Evolutionary conservation across 2,113 vertebrate genomes (phyloP), one percentile per base, ranked within the genome.

Genomic region (western clawed frog (Xenopus tropicalis)): DNA sequence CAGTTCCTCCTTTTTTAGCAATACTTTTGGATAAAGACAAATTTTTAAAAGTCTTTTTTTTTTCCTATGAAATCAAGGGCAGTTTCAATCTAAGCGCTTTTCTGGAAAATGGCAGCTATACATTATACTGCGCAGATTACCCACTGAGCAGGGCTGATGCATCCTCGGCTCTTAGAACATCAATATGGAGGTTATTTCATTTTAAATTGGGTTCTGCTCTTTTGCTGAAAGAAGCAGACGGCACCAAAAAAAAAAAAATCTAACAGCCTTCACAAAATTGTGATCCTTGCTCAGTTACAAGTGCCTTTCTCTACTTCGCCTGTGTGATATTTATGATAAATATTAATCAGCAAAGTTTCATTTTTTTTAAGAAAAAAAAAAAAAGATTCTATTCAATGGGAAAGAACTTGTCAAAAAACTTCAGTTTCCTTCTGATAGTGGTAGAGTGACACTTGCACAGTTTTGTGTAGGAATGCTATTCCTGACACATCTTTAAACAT

Each of bases 401-500:
- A 71, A 69, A 79, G 86, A 85, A 81, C 69, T 82, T 82, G 61
- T 74, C 56, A 80, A 87, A 84, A 37, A 87, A 86, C 79, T 88
- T 89, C 79, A 80, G 64, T 82, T 78, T 80, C 81, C 58, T 66
- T 89, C 83, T 85, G 83, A 78, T 89, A 83, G 19, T 83, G 84
- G 83, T 81, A 78, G 70, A 79, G 78, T 75, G 58, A 75, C 81
- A 77, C 83, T 85, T 87, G 83, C 81, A 81, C 66, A 82, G 80
- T 90, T 90, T 85, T 86, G 85, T 89, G 84, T 72, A 81, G 72
- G 70, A 52, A 62, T 79, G 80, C 74, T 86, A 86, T 14, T 87
- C 82, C 76, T 90, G 90, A 91, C 87, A 89, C 85, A 82, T 88
- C 83, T 91, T 91, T 89, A 91, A 92, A 91, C 88, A 92, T 92